Evolutionary conservation across 2,888 invertebrate species (phyloP), one percentile per base, ranked within the genome.

Genomic region (Argyra leucocephala): DNA sequence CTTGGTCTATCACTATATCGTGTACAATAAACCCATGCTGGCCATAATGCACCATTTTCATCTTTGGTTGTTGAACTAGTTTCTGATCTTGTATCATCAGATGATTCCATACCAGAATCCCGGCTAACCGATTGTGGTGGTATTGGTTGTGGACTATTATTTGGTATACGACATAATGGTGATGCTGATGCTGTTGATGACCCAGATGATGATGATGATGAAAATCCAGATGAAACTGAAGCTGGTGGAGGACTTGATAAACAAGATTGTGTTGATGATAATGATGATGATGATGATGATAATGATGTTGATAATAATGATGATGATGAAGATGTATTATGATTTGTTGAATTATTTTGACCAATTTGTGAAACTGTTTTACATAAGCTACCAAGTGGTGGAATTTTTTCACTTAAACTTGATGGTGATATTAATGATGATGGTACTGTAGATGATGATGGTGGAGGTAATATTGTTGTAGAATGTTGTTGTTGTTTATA

Each of bases 1-100:
- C 91, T 91, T 6, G 93, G 93, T 74, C 93, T 83, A 78, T 93
- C 93, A 73, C 90, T 90, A 82, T 98, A 98, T 76, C 98, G 83
- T 9, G 97, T 98, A 82, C 97, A 98, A 82, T 94, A 98, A 61
- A 98, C 94, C 98, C 97, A 98, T 36, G 97, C 96, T 0, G 97
- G 97, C 93, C 94, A 95, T 74, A 91, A 78, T 70, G 73, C 81
- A 66, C 77, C 77, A 63, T 77, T 76, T 12, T 78, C 79, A 61
- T 79, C 78, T 67, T 69, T 69, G 57, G 78, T 77, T 0, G 78
- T 78, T 31, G 78, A 78, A 24, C 78, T 79, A 61, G 75, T 75
- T 60, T 80, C 80, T 48, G 80, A 80, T 68, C 78, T 75, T 3
- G 80, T 77, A 66, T 80, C 80, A 66, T 80, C 80, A 3, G 80